A percentile compares a stretch with the other conserved stretches of the same genome.
These are phyloP conservation scores for Frieseomelitta varia DNA, from an alignment of 1,140 invertebrate species.

Conservation along the genomic window DNA sequence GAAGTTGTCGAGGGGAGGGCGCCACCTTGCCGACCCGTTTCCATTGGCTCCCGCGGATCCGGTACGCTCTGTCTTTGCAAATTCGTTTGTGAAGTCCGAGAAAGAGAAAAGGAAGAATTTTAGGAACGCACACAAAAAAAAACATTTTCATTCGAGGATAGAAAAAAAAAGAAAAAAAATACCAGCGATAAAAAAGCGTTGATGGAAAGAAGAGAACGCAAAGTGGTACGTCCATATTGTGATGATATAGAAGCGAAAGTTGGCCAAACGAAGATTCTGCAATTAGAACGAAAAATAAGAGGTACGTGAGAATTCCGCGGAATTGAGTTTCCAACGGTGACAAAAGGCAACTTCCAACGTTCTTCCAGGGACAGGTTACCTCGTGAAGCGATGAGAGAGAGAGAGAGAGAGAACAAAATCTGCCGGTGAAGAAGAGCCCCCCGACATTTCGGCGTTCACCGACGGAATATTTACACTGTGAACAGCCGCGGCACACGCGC, in stretches of 20 bases:
- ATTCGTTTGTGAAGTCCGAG: not conserved
- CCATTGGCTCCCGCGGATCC: slow-evolving; percentile 7
- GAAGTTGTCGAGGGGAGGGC: slow-evolving; percentile 73
- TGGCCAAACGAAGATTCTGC: no score
- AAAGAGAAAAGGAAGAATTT: not conserved
- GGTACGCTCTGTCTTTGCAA: slow-evolving; percentile 9
- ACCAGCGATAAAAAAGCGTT: no score
- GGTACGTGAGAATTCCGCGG: not conserved
- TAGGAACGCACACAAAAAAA: not conserved
- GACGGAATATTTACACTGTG: slow-evolving; percentile 12
- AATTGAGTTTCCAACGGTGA: not conserved
- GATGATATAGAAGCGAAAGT: no score
- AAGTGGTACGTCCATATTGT: no score
- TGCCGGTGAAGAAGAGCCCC: not conserved
- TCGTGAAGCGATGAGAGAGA: not conserved
- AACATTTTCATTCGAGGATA: no score
- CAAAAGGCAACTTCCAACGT: not conserved
- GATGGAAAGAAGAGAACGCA: no score
- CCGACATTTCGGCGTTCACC: no score
- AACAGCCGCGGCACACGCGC: not conserved
- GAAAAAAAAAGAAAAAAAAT: no score
- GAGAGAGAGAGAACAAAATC: no score
- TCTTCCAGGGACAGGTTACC: not conserved
- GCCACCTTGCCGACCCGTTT: slow-evolving; percentile 71
- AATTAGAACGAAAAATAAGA: no score